Conservation (phyloP, 2,888 invertebrate genomes). For the Dicycla oo region DNA sequence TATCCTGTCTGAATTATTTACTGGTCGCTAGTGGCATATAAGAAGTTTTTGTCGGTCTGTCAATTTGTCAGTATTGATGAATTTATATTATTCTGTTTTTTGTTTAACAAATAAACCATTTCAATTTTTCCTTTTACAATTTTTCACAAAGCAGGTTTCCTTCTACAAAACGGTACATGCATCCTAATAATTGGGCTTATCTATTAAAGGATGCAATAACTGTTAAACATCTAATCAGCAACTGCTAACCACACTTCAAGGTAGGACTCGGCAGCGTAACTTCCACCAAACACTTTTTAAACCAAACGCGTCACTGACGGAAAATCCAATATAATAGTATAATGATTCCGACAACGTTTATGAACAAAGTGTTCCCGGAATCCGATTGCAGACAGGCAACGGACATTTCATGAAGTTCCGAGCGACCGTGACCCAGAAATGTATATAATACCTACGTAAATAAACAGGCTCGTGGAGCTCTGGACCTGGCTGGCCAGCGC, state of each 20-base stretch:
- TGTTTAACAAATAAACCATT: not conserved
- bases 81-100: not conserved
- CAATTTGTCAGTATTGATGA: slow-evolving; percentile 1
- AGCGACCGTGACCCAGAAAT: slow-evolving; percentile 71
- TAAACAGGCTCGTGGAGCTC: slow-evolving; percentile 57
- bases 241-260: not conserved
- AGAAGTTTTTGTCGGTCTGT: not conserved
- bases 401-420: slow-evolving; percentile 60
- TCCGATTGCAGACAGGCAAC: slow-evolving; percentile 53
- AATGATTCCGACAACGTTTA: slow-evolving; percentile 32
- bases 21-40: not conserved
- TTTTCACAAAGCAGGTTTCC: slow-evolving; percentile 13
- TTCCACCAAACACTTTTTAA: slow-evolving; percentile 27
- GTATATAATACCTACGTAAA: slow-evolving; percentile 62
- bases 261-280: slow-evolving; percentile 22
- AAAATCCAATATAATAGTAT: slow-evolving; percentile 38
- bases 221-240: slow-evolving; percentile 42
- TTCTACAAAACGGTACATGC: slow-evolving; percentile 16
- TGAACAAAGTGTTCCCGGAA: slow-evolving; percentile 65
- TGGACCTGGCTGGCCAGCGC: slow-evolving; percentile 32
- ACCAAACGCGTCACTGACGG: slow-evolving; percentile 28
- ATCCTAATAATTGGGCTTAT: slow-evolving; percentile 13
- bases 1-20: not conserved
- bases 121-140: not conserved
- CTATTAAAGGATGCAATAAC: slow-evolving; percentile 38